These are phyloP conservation scores for Carcinoscorpius rotundicauda DNA, from an alignment of 1,140 invertebrate genomes.

Conservation along the genomic window DNA sequence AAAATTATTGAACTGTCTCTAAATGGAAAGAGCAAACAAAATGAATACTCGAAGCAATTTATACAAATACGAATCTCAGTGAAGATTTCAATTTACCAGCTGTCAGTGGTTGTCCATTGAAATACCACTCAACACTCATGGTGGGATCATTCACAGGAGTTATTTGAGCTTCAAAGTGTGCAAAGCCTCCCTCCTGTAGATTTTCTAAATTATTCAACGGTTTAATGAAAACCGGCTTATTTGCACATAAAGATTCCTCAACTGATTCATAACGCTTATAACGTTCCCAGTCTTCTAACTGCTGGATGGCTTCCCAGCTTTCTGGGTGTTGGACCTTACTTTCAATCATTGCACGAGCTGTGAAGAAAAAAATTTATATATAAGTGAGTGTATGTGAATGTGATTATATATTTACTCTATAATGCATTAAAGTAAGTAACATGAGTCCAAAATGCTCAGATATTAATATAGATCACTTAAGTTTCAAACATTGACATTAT, in stretches of 20 bases:
- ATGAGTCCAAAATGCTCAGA: too few relatives aligned
- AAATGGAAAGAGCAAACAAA: too few relatives aligned
- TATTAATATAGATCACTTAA: too few relatives aligned
- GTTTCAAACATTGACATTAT: too few relatives aligned
- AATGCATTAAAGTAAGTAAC: too few relatives aligned
- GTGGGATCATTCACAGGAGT: slow-evolving; percentile 90
- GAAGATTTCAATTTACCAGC: slow-evolving; percentile 21
- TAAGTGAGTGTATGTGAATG: too few relatives aligned
- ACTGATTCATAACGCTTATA: slow-evolving; percentile 71
- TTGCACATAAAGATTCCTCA: slow-evolving; percentile 42
- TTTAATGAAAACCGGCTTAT: slow-evolving; percentile 75
- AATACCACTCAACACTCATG: slow-evolving; percentile 97
- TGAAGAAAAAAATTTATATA: slow-evolving; percentile 10
- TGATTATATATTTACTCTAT: too few relatives aligned
- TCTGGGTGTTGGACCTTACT: slow-evolving; percentile 82
- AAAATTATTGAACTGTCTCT: too few relatives aligned
- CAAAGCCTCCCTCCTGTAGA: slow-evolving; percentile 76
- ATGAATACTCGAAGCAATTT: too few relatives aligned
- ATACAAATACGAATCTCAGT: too few relatives aligned
- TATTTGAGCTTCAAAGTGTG: slow-evolving; percentile 88
- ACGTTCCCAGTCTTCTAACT: slow-evolving; percentile 80
- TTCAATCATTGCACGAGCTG: slow-evolving; percentile 64
- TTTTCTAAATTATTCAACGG: slow-evolving; percentile 75
- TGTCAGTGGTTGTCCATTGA: slow-evolving; percentile 85
- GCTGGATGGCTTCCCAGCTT: slow-evolving; percentile 80